Base-by-base conservation (phyloP, 1,140 invertebrate species). In the Onthophagus taurus region DNA sequence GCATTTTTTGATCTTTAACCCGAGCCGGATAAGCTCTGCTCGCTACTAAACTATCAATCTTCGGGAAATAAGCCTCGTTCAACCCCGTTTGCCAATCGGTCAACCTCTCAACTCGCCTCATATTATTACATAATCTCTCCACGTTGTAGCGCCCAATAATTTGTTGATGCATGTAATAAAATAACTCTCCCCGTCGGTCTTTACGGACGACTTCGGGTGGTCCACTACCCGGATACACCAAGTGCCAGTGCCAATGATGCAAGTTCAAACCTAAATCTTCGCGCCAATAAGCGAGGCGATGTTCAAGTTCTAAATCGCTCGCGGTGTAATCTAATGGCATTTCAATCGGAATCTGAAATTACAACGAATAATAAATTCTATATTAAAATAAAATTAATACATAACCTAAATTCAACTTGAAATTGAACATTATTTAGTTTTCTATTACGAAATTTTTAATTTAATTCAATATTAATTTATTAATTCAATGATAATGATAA, bases 171-270 rank as follows among this genome's bases (percentile, higher is more conserved):
- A 81, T 81, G 58, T 81, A 83, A 54, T 75, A 82, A 59, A 83
- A 83, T 0, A 84, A 67, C 61, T 84, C 81, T 11, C 81, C 81
- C 18, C 80, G 72, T 26, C 81, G 68, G 58, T 83, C 75, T 57
- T 80, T 80, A 23, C 66, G 61, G 4, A 76, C 72, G 18, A 76
- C 68, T 16, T 60, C 57, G 1, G 30, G 26, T 3, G 67, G 58
- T 8, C 66, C 69, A 21, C 69, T 63, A 43, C 69, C 70, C 0
- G 80, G 79, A 52, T 81, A 82, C 0, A 81, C 74, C 39, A 81
- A 58, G 64, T 84, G 81, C 80, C 80, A 84, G 54, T 83, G 79
- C 77, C 79, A 82, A 50, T 83, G 81, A 55, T 83, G 80, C 21
- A 78, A 69, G 52, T 81, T 81, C 11, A 80, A 63, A 8, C 78